Evolutionary conservation across 1,140 invertebrate genomes (phyloP), one percentile per base, ranked within the genome.

Genomic region (Lethrus apterus): DNA sequence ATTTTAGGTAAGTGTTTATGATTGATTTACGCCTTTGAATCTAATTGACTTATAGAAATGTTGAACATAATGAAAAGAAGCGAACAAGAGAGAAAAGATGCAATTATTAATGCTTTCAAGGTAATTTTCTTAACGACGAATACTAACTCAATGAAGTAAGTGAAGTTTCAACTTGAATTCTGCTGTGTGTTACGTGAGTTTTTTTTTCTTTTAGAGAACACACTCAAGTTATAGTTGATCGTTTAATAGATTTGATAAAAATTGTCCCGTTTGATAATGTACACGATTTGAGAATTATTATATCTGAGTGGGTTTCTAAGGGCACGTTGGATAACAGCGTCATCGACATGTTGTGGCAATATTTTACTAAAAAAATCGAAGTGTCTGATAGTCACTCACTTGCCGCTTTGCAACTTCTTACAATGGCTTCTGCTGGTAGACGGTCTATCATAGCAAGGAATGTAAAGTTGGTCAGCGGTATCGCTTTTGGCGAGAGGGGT

Each of bases 341-440:
- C 9, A 60, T 65, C 24, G 60, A 65, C 30, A 56, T 52, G 35
- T 34, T 64, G 4, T 66, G 62, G 60, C 48, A 63, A 26, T 59
- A 54, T 38, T 57, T 57, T 29, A 60, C 52, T 1, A 52, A 56
- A 34, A 55, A 52, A 36, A 19, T 42, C 2, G 19, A 47, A 31
- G 48, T 59, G 8, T 44, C 51, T 3, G 54, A 56, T 17, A 48
- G 61, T 13, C 31, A 60, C 8, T 36, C 46, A 9, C 41, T 50
- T 3, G 54, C 51, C 2, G 57, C 58, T 19, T 26, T 56, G 0
- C 47, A 53, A 33, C 32, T 66, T 10, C 49, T 66, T 8, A 34
- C 52, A 8, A 59, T 65, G 55, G 53, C 57, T 7, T 45, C 59
- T 3, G 20, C 48, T 0, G 56, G 58, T 13, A 44, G 60, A 13